These are phyloP conservation scores for Euura saliciscinereae DNA, from an alignment of 1,140 invertebrate genomes.

Conservation along the genomic window DNA sequence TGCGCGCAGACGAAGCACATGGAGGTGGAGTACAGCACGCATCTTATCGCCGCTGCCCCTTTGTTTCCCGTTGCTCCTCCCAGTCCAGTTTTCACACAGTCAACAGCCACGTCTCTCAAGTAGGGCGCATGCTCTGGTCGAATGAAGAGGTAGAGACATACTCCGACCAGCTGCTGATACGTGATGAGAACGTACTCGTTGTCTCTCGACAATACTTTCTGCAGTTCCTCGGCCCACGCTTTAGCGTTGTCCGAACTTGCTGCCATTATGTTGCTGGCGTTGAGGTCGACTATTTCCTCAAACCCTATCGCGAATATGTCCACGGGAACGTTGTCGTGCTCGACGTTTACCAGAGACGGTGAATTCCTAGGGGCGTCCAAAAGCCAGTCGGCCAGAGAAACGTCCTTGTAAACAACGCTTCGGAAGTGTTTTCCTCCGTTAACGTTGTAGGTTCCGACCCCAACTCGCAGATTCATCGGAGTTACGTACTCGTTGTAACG, in stretches of 20 bases:
- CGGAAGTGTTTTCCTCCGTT: conserved; percentile 99
- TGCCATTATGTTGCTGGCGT: conserved; percentile 97
- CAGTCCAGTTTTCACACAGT: conserved; percentile 96
- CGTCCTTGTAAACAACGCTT: conserved; percentile 94
- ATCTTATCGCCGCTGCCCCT: conserved; percentile 94
- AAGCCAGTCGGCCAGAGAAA: conserved; percentile 93
- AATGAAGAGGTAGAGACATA: conserved; percentile 96
- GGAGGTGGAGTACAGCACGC: conserved; percentile 90
- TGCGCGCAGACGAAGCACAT: conserved; percentile 98
- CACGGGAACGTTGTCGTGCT: conserved; percentile 68
- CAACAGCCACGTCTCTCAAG: conserved; percentile 91
- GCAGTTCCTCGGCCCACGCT: conserved; percentile 93
- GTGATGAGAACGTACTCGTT: conserved; percentile 90
- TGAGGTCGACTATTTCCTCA: conserved; percentile 99
- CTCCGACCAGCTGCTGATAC: conserved; percentile 96
- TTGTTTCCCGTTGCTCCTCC: conserved; percentile 96
- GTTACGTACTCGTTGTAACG: conserved; percentile 84
- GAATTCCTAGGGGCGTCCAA: conserved; percentile 73
- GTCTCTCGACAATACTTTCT: conserved; percentile 90
- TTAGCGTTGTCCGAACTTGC: conserved; percentile 96
- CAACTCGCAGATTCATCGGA: conserved; percentile 75
- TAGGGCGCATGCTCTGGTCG: conserved; percentile 84
- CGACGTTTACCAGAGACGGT: conserved; percentile 62
- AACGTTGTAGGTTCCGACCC: conserved; percentile 97
- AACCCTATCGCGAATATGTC: conserved; percentile 98